Base-by-base conservation (phyloP, 2,113 vertebrate genomes). In the Melanotaenia duboulayi region DNA sequence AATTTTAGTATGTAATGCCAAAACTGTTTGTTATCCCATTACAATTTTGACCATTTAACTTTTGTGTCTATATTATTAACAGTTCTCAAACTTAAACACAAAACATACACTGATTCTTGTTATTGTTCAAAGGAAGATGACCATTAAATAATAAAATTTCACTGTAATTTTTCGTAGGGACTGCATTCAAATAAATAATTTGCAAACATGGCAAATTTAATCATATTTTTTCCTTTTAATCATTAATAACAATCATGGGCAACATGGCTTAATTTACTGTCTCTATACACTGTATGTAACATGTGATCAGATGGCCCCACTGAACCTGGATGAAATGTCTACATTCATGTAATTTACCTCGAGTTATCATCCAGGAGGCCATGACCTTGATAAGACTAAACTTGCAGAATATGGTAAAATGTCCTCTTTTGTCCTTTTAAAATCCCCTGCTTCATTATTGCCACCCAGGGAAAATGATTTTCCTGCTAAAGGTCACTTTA, bases 301-400 rank as follows among this genome's bases (percentile, higher is more conserved):
- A 19, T 83, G 28, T 6, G 6, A 65, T 7, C 59, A 67, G 51
- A 76, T 57, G 64, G 66, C 77, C 42, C 56, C 40, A 9, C 10
- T 46, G 25, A 76, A 74, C 60, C 49, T 48, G 70, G 81, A 87
- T 82, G 74, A 80, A 44, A 65, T 63, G 13, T 56, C 63, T 73
- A 62, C 57, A 68, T 81, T 80, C 65, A 58, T 76, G 54, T 13
- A 55, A 50, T 69, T 87, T 78, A 75, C 68, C 65, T 84, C 73
- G 64, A 65, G 60, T 80, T 84, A 78, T 78, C 75, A 65, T 57
- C 23, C 49, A 37, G 37, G 22, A 76, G 46, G 58, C 56, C 25
- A 55, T 71, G 74, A 56, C 23, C 48, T 61, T 74, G 80, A 87
- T 74, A 79, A 87, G 57, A 80, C 59, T 32, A 37, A 37, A 68